phyloP scores from a whole-genome alignment of 1,140 invertebrate species.

The Achatina immaculata region DNA sequence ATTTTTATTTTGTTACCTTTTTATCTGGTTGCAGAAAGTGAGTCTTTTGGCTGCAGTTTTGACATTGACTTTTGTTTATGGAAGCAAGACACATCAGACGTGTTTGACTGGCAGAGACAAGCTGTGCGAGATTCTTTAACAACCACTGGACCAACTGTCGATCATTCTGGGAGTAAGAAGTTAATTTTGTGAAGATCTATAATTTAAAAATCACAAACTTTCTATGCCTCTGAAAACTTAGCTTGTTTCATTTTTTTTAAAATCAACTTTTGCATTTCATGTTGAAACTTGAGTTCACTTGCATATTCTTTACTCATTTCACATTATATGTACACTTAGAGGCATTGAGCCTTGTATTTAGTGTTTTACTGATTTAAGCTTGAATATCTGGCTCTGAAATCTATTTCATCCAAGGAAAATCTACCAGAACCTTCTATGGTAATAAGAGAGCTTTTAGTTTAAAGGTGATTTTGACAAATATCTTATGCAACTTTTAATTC shows the following conservation, averaged over 20 bases:
- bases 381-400: no score
- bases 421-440: no score
- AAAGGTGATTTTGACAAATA: no score
- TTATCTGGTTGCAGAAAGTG: constrained; percentile 19
- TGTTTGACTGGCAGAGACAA: constrained; percentile 65
- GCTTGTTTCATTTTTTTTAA: neutral
- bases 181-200: constrained; percentile 40
- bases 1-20: neutral
- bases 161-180: constrained; percentile 64
- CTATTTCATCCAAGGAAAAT: no score
- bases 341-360: no score
- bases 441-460: no score
- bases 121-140: constrained; percentile 49
- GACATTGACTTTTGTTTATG: constrained; percentile 60
- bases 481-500: no score
- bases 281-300: neutral
- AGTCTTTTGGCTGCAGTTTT: constrained; percentile 57
- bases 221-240: neutral
- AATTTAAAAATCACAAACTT: neutral
- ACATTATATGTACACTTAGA: neutral
- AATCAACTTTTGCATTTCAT: neutral
- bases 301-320: neutral
- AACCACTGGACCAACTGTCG: constrained; percentile 60
- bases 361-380: no score
- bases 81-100: constrained; percentile 57